Conservation (phyloP, 2,797 vertebrate species). For the Neomorphus geoffroyi region DNA sequence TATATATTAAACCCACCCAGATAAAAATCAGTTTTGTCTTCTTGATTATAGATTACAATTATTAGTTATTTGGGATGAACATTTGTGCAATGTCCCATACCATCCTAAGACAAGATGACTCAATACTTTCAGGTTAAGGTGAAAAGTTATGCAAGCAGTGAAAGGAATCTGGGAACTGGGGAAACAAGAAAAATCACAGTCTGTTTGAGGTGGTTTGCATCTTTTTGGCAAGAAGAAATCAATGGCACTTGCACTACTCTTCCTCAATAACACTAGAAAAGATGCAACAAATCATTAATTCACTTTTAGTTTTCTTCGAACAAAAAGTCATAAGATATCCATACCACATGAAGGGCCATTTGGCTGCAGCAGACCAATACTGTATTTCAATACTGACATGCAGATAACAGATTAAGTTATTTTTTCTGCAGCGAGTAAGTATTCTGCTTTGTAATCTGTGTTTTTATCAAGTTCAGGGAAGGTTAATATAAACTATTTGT, state of each 20-base stretch:
- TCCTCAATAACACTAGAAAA: neutral
- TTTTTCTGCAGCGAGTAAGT: neutral
- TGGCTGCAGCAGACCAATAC: neutral
- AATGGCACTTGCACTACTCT: neutral
- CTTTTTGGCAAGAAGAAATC: neutral
- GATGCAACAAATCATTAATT: neutral
- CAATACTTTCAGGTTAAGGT: neutral
- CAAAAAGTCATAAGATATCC: neutral
- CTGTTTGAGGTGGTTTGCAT: neutral
- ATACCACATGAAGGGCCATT: neutral
- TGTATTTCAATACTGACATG: neutral
- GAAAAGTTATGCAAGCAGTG: neutral
- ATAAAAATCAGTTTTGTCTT: neutral
- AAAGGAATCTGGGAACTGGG: neutral
- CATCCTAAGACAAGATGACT: neutral
- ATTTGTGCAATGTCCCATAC: neutral
- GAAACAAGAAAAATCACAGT: neutral
- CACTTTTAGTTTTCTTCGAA: neutral
- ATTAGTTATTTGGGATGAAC: neutral
- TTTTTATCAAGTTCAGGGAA: neutral
- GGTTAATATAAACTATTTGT: slow-evolving; percentile 24
- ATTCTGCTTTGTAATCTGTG: neutral
- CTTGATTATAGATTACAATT: neutral
- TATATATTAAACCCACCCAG: neutral
- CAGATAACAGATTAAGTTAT: neutral